These are phyloP conservation scores for Cosmorhoe ocellata DNA, from an alignment of 2,888 invertebrate species.

Conservation along the genomic window DNA sequence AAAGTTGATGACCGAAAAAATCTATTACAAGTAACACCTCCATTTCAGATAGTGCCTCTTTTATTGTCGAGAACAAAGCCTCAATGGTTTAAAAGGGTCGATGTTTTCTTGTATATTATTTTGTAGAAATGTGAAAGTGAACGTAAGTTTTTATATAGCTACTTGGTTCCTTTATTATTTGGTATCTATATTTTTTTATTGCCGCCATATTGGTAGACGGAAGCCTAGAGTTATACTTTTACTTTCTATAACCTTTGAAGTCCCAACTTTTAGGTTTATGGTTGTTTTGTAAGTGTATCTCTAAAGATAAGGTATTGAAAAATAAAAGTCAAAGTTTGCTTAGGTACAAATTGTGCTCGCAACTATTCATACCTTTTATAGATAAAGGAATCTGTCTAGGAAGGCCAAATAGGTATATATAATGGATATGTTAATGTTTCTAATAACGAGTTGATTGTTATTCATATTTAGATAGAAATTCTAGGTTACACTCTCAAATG, in stretches of 20 bases:
- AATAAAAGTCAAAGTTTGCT: slow-evolving; percentile 1
- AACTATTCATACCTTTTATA: no score
- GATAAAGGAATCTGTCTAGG: background rate
- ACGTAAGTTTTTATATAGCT: slow-evolving; percentile 42
- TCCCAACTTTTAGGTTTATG: slow-evolving; percentile 32
- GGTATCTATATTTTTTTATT: slow-evolving; percentile 50
- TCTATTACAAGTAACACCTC: slow-evolving; percentile 22
- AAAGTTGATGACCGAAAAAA: slow-evolving; percentile 36
- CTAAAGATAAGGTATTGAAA: slow-evolving; percentile 34
- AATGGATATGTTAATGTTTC: slow-evolving; percentile 10
- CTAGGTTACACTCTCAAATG: slow-evolving; percentile 12
- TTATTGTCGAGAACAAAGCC: slow-evolving; percentile 29
- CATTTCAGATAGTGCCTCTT: slow-evolving; percentile 16
- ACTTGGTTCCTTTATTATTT: slow-evolving; percentile 50
- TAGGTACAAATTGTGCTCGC: no score
- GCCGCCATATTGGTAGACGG: slow-evolving; percentile 42
- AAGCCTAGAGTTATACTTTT: slow-evolving; percentile 41
- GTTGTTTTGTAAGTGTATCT: no score
- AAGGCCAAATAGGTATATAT: slow-evolving; percentile 5
- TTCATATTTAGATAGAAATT: slow-evolving; percentile 26
- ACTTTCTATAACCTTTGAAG: slow-evolving; percentile 40
- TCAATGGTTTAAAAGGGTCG: slow-evolving; percentile 30
- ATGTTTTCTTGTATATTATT: slow-evolving; percentile 36
- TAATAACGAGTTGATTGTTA: slow-evolving; percentile 19
- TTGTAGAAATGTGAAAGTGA: slow-evolving; percentile 67